These are phyloP conservation scores for Phaethornis superciliosus DNA, from an alignment of 2,113 vertebrate genomes.

Conservation along the genomic window DNA sequence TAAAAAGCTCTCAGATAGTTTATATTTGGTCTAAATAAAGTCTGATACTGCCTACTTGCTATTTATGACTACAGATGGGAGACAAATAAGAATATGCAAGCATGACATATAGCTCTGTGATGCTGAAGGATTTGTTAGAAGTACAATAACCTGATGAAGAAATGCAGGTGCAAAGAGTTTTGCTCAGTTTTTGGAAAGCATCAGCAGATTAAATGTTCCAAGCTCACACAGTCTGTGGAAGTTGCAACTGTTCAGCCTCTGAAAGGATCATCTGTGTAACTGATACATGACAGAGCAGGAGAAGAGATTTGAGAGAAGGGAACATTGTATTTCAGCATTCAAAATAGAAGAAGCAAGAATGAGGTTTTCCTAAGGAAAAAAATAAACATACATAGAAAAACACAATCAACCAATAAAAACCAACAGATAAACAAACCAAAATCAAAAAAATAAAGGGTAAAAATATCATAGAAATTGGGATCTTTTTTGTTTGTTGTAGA, in stretches of 20 bases:
- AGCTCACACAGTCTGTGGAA: not conserved
- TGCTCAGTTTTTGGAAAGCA: not conserved
- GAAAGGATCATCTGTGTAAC: not conserved
- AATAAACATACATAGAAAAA: not conserved
- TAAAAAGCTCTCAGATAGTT: not conserved
- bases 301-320: not conserved
- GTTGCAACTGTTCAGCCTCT: not conserved
- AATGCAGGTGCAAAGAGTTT: not conserved
- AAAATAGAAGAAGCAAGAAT: not conserved
- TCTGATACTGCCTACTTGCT: not conserved
- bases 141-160: not conserved
- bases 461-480: not conserved
- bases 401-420: too few relatives aligned
- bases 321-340: not conserved
- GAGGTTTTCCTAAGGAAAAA: not conserved
- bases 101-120: not conserved
- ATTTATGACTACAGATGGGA: not conserved
- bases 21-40: not conserved
- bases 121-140: not conserved
- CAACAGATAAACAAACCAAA: too few relatives aligned
- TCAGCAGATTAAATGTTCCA: not conserved
- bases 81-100: not conserved
- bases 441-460: not conserved
- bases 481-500: not conserved
- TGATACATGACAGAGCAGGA: not conserved